Base-by-base conservation (phyloP, 2,888 invertebrate genomes). In the Amblyteles armatorius region DNA sequence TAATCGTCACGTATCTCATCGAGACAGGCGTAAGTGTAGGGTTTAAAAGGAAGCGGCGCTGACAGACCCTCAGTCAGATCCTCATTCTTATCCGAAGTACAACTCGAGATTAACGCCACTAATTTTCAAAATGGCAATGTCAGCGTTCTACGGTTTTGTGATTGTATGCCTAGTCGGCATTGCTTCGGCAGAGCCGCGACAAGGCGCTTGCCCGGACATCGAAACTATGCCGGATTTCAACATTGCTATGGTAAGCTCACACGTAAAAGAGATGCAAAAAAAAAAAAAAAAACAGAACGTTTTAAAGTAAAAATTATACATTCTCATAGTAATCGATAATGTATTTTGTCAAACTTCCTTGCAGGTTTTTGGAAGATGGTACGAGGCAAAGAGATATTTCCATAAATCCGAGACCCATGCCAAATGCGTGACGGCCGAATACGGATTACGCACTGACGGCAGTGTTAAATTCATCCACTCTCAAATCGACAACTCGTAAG, bases 321-420 rank as follows among this genome's bases (percentile, higher is more conserved):
- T 55, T 68, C 19, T 33, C 6, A 63, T 48, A 16, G 7, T 16
- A 6, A 22, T 40, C 40, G 13, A 4, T 22, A 69, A 57, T 4
- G 16, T 48, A 19, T 44, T 9, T 26, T 13, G 2, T 44, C 6
- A 44, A 44, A 36, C 7, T 2, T 0, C 26, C 77, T 94, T 94
- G 71, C 94, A 97, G 97, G 97, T 96, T 90, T 91, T 96, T 90
- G 97, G 97, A 50, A 95, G 95, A 89, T 97, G 97, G 97, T 97
- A 96, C 91, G 97, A 97, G 92, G 95, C 95, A 13, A 96, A 96
- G 88, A 96, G 96, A 88, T 97, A 97, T 93, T 97, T 97, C 89
- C 96, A 96, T 57, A 90, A 96, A n/a, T 97, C 97, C 91, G 96
- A 97, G 93, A 93, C 96, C 13, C 96, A 96, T 5, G 96, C 96